phyloP scores from a whole-genome alignment of 2,888 invertebrate species.

The Drosophila robusta region DNA sequence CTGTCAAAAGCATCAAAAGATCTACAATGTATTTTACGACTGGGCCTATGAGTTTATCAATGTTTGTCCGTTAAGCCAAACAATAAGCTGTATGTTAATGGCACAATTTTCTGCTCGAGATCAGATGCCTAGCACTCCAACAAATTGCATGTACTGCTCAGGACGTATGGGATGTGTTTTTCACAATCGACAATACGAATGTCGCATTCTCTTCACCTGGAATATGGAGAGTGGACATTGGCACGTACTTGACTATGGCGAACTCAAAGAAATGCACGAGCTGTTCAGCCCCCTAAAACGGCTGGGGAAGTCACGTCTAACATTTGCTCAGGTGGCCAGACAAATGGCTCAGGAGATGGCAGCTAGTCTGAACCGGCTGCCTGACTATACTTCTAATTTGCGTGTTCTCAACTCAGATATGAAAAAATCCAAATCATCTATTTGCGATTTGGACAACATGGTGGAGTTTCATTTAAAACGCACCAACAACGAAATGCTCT shows the following conservation, averaged over 20 bases:
- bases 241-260: conserved; percentile 85
- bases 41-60: conserved; percentile 85
- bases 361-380: conserved; percentile 70
- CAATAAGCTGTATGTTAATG: conserved; percentile 83
- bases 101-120: conserved; percentile 85
- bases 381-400: conserved; percentile 82
- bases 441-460: conserved; percentile 83
- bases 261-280: conserved; percentile 80
- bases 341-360: conserved; percentile 82
- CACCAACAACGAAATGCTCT: conserved; percentile 44
- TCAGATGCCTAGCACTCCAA: conserved; percentile 71
- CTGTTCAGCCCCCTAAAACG: conserved; percentile 70
- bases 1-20: conserved; percentile 85
- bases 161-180: conserved; percentile 82
- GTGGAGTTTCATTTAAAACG: conserved; percentile 84
- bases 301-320: conserved; percentile 66
- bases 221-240: conserved; percentile 84
- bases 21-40: conserved; percentile 85
- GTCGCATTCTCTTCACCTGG: conserved; percentile 85
- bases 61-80: conserved; percentile 84
- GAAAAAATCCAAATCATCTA: conserved; percentile 82
- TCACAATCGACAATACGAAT: conserved; percentile 84
- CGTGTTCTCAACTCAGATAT: conserved; percentile 84
- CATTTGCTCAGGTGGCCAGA: conserved; percentile 80
- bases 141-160: conserved; percentile 83